phyloP scores from a whole-genome alignment of 2,113 vertebrate genomes.

The Corythornis vintsioides region DNA sequence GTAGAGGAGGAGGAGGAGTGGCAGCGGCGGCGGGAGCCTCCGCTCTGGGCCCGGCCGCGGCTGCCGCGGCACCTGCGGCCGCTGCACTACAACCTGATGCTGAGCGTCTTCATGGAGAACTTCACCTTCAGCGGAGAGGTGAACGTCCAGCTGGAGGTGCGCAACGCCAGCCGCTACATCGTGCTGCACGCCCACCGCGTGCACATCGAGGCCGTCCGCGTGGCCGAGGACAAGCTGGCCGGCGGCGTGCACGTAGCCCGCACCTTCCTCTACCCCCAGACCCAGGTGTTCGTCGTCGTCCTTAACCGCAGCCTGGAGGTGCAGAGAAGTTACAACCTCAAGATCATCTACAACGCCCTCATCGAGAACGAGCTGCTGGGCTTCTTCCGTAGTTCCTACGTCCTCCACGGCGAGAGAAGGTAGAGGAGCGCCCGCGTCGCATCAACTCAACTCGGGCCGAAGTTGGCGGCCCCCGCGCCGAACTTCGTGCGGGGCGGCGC shows the following conservation, averaged over 20 bases:
- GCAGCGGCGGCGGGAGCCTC: slow-evolving; percentile 61
- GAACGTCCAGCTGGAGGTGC: slow-evolving; percentile 90
- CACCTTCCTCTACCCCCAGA: slow-evolving; percentile 85
- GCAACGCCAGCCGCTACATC: slow-evolving; percentile 88
- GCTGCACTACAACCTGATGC: slow-evolving; percentile 90
- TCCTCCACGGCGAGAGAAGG: slow-evolving; percentile 88
- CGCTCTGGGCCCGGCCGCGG: slow-evolving; percentile 86
- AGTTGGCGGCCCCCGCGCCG: background rate
- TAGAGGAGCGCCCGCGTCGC: slow-evolving; percentile 47
- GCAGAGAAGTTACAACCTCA: slow-evolving; percentile 86
- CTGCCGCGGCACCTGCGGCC: slow-evolving; percentile 85
- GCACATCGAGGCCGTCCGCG: slow-evolving; percentile 84
- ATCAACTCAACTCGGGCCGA: background rate
- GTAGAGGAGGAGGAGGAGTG: slow-evolving; percentile 62
- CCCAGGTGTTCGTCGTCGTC: slow-evolving; percentile 90
- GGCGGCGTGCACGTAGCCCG: slow-evolving; percentile 85
- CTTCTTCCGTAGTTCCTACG: slow-evolving; percentile 95
- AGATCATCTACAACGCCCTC: slow-evolving; percentile 88
- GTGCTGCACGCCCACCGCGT: slow-evolving; percentile 90
- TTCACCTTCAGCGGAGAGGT: slow-evolving; percentile 95
- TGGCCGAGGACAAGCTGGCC: slow-evolving; percentile 84
- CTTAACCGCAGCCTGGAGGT: slow-evolving; percentile 90
- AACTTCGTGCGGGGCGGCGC: slow-evolving; percentile 31
- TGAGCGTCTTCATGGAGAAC: slow-evolving; percentile 92
- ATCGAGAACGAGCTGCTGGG: slow-evolving; percentile 94